Evolutionary conservation across 1,140 invertebrate species (phyloP), one percentile per base, ranked within the genome.

Genomic region (Magallana ariakensis): DNA sequence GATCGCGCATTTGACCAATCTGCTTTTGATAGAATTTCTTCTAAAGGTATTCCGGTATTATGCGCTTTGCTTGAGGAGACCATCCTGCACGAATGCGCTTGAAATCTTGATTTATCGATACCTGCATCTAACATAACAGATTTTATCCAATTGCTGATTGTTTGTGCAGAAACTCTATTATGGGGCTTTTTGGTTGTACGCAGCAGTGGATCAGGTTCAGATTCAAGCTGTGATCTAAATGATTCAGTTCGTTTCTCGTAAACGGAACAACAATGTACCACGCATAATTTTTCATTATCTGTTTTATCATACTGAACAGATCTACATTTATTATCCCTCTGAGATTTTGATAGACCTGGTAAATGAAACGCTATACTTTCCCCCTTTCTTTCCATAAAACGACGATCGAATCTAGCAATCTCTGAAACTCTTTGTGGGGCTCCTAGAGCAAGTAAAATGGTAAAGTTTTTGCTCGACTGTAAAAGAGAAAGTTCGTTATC

Each of bases 331-430:
- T 54, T 56, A 56, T 87, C 81, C 19, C 6, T 26, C 56, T 87
- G 85, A 22, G 60, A 62, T 87, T 87, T 87, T 75, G 81, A 87
- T 56, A 87, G 9, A 33, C 85, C 85, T 57, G 81, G 81, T 46
- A 87, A 57, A 5, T 13, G 5, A 70, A 86, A 86, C 82, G 19
- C 62, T n/a, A n/a, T n/a, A n/a, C n/a, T n/a, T n/a, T 26, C 55
- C 54, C 26, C 9, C 22, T 86, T 83, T 60, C 22, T 83, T 62
- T 62, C 60, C 81, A 83, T 83, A 57, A 22, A 55, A 56, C 54
- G 26, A 19, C 81, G 81, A 57, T 83, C 81, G 10, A 83, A 57
- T 22, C 81, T 54, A 15, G 81, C 26, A 16, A 83, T 56, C 54
- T 83, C 81, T 75, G 81, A 81, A 86, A 57, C 16, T 58, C 9